Evolutionary conservation across 2,797 vertebrate species (phyloP).

Genomic region (Lophura swinhoii): DNA sequence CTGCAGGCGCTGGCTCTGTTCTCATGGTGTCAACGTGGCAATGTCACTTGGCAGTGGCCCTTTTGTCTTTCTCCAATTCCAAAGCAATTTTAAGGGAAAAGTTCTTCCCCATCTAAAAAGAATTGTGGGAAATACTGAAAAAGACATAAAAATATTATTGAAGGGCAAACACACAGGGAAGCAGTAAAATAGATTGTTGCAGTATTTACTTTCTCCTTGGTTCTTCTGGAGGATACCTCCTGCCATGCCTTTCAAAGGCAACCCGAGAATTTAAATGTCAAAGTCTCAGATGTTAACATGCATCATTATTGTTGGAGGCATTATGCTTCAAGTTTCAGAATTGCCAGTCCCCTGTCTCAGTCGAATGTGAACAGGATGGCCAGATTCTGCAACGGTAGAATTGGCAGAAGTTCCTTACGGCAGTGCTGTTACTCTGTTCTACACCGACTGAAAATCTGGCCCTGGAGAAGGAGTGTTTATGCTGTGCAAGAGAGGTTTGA

Average conservation of each 20-base stretch:
- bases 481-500: constrained; percentile 34
- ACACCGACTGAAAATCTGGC: constrained; percentile 59
- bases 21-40: neutral
- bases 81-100: constrained; percentile 37
- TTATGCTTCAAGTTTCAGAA: constrained; percentile 57
- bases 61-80: neutral
- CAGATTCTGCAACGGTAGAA: constrained; percentile 50
- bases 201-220: constrained; percentile 43
- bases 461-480: constrained; percentile 63
- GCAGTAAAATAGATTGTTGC: constrained; percentile 45
- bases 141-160: constrained; percentile 33
- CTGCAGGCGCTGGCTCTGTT: neutral
- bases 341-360: constrained; percentile 28
- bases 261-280: constrained; percentile 62
- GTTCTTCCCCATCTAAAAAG: constrained; percentile 28
- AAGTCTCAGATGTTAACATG: constrained; percentile 52
- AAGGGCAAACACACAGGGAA: constrained; percentile 14
- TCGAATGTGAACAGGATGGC: constrained; percentile 40
- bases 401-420: constrained; percentile 26
- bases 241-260: constrained; percentile 59
- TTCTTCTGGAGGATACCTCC: constrained; percentile 35
- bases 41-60: neutral
- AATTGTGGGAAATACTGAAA: constrained; percentile 44
- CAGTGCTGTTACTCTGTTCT: constrained; percentile 28
- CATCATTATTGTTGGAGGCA: constrained; percentile 54